phyloP scores from a whole-genome alignment of 2,797 vertebrate species.

The Podarcis siculus region DNA sequence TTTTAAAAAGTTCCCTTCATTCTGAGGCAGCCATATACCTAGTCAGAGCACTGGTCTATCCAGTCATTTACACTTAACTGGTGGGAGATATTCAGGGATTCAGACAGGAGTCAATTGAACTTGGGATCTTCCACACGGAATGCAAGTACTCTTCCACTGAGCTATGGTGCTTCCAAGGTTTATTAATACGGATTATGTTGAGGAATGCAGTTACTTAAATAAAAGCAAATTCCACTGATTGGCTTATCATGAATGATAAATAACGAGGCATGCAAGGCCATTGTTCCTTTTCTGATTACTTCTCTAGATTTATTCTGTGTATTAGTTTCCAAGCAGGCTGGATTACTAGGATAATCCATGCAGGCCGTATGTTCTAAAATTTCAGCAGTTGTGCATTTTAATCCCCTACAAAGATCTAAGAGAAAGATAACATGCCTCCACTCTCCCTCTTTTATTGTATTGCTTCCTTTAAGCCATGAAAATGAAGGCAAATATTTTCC shows the following conservation, averaged over 20 bases:
- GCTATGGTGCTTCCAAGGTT: not conserved
- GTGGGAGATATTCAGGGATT: not conserved
- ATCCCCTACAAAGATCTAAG: not conserved
- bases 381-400: constrained; percentile 11
- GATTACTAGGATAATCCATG: constrained; percentile 39
- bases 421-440: not conserved
- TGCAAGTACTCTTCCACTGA: not conserved
- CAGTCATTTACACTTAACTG: not conserved
- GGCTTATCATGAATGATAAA: not conserved
- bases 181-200: not conserved
- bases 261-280: not conserved
- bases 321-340: not conserved
- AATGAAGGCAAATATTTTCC: not conserved
- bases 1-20: constrained; percentile 3
- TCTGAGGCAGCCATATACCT: too few species aligned
- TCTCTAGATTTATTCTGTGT: constrained; percentile 30
- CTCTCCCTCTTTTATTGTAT: not conserved
- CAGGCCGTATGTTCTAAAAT: constrained; percentile 36
- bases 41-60: not conserved
- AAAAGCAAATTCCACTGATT: rapidly evolving
- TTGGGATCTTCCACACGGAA: not conserved
- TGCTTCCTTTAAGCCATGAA: not conserved
- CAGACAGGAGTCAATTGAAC: not conserved
- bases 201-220: not conserved
- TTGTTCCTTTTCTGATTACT: constrained; percentile 37